Conservation (phyloP, 2,113 vertebrate species). For the Nicator chloris region DNA sequence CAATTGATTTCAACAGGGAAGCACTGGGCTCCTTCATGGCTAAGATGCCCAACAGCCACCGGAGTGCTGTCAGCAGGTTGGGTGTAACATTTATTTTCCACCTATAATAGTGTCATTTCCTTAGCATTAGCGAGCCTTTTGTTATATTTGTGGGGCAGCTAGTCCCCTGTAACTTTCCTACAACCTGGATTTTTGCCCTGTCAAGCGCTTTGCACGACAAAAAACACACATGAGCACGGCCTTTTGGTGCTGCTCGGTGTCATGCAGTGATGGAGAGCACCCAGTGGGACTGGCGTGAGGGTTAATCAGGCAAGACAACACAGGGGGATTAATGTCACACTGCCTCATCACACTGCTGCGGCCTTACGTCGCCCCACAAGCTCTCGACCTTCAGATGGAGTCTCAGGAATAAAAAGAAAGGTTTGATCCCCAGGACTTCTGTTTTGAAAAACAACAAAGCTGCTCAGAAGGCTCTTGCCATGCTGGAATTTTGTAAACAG, state of each 20-base stretch:
- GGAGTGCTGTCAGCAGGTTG: neutral
- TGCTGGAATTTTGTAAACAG: neutral
- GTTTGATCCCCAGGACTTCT: conserved; percentile 54
- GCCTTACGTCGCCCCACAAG: conserved; percentile 48
- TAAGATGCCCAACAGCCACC: neutral
- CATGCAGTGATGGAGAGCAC: conserved; percentile 56
- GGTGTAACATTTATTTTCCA: neutral
- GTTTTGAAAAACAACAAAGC: conserved; percentile 41
- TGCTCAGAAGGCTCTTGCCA: neutral
- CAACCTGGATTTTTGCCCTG: conserved; percentile 9
- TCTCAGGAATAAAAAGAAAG: conserved; percentile 76
- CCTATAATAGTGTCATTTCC: neutral
- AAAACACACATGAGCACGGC: neutral
- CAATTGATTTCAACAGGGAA: neutral
- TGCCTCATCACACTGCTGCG: conserved; percentile 26
- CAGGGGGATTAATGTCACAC: conserved; percentile 42
- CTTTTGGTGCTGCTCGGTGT: neutral
- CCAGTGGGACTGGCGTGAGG: neutral
- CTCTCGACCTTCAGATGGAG: conserved; percentile 65
- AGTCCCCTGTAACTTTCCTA: neutral
- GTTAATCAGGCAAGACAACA: conserved; percentile 70
- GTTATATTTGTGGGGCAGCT: neutral
- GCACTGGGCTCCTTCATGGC: neutral
- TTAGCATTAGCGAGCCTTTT: neutral
- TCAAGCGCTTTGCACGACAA: neutral